Base-by-base conservation (phyloP, 2,797 vertebrate genomes). In the Chaetophractus vellerosus region DNA sequence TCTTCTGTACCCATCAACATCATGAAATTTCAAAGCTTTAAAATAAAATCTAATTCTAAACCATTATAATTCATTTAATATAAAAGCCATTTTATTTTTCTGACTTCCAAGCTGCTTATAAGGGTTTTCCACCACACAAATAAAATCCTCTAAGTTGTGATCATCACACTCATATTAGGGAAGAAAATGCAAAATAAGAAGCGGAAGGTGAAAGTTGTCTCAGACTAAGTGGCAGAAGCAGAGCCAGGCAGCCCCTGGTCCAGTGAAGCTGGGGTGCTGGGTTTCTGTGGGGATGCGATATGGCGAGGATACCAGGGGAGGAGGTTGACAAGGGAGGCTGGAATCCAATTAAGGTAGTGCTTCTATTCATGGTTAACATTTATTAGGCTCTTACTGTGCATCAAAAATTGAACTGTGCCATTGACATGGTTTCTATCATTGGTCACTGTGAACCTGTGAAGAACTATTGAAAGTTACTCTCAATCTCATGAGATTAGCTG, bases 21-120 rank as follows among this genome's bases (percentile, higher is more conserved):
- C 2, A 2, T 86, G 45, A 16, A 59, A 80, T 79, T 84, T 80
- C 48, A 59, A 59, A 81, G 33, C 75, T 93, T 93, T 85, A 93
- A 86, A 88, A 90, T 59, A 31, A 33, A 94, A 84, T 61, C 19
- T 9, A 75, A 87, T 89, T 90, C 26, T 61, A 68, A 57, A 57
- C 55, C 16, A 45, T 79, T 90, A 66, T 0, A 9, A 68, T 80
- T 88, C 55, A 93, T 85, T 18, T 16, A 63, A 69, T 59, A 57
- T 55, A 91, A 82, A 91, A 71, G 7, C 26, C 0, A 0, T 83
- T 74, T 72, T 31, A 76, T 36, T 92, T 85, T 88, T 95, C 36
- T 75, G 38, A 79, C 59, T 93, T 89, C n/a, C 18, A 68, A 78
- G n/a, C 31, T 63, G 31, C 31, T 83, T 83, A 9, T 9, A 80